Conservation (phyloP, 2,797 vertebrate genomes). For the Phyllotis vaccarum region DNA sequence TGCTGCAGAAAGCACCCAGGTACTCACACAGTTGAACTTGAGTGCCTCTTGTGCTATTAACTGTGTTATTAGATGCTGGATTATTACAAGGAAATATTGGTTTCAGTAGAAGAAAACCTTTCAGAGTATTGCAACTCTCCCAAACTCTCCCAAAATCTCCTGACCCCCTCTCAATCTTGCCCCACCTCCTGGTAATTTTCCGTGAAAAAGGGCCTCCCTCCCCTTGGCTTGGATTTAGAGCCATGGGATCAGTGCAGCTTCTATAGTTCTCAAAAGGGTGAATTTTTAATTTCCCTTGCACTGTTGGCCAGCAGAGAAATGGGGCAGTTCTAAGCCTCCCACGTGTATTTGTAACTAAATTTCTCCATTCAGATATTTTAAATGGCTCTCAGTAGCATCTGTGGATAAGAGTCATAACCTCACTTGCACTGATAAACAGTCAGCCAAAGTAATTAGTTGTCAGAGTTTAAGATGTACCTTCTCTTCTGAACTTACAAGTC, state of each 20-base stretch:
- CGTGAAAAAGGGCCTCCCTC: not conserved
- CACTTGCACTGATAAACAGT: conserved; percentile 69
- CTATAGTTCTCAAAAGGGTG: not conserved
- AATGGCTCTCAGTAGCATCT: conserved; percentile 78
- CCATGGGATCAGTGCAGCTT: not conserved
- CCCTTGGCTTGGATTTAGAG: not conserved
- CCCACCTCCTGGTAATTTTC: not conserved
- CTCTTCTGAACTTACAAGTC: conserved; percentile 74
- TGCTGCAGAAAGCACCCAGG: not conserved
- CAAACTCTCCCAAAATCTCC: conserved; percentile 47
- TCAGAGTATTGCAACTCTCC: not conserved
- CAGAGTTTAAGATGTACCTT: conserved; percentile 65
- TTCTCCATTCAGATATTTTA: conserved; percentile 68
- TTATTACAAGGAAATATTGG: conserved; percentile 79
- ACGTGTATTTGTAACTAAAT: conserved; percentile 77
- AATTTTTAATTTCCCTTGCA: conserved; percentile 26
- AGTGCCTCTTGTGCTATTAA: conserved; percentile 57
- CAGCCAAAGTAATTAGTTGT: not conserved
- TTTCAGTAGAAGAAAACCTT: conserved; percentile 60
- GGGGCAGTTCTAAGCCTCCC: conserved; percentile 27
- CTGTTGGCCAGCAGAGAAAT: conserved; percentile 18
- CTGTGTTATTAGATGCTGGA: conserved; percentile 63
- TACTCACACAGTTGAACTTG: conserved; percentile 44
- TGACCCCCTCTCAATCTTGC: conserved; percentile 55
- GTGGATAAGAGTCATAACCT: conserved; percentile 80